phyloP scores from a whole-genome alignment of 2,113 vertebrate genomes.

The Pelodiscus sinensis region DNA sequence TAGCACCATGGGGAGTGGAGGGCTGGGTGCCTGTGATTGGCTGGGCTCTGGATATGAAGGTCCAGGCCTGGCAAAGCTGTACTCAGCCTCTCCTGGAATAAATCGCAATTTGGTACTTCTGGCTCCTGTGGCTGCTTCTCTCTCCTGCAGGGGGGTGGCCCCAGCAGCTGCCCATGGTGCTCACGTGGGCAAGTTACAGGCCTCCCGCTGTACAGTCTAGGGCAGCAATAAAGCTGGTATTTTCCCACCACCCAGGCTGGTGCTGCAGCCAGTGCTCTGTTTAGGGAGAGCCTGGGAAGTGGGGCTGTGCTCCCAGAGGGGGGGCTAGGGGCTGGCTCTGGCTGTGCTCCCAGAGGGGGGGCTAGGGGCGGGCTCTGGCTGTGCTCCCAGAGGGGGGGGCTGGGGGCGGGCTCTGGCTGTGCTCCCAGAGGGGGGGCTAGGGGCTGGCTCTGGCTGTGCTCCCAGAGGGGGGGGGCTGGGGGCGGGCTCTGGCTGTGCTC shows the following conservation, averaged over 20 bases:
- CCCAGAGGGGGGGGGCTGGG: neutral
- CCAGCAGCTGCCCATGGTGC: neutral
- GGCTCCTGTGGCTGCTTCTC: neutral
- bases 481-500: neutral
- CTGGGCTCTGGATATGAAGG: neutral
- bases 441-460: neutral
- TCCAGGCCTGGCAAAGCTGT: neutral
- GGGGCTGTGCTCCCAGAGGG: neutral
- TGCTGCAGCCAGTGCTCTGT: neutral
- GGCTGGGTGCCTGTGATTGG: neutral
- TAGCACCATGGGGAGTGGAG: rapidly evolving
- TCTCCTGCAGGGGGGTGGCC: neutral
- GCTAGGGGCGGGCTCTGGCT: neutral
- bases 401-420: neutral
- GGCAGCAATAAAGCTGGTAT: neutral
- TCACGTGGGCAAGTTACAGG: neutral
- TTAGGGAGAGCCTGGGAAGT: neutral
- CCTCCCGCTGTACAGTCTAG: neutral
- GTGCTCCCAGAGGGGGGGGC: neutral
- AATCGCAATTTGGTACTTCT: neutral
- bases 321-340: neutral
- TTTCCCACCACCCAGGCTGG: neutral
- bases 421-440: neutral
- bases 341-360: neutral
- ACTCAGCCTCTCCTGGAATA: conserved; percentile 57